Base-by-base conservation (phyloP, 1,140 invertebrate genomes). In the Drosophila repleta region DNA sequence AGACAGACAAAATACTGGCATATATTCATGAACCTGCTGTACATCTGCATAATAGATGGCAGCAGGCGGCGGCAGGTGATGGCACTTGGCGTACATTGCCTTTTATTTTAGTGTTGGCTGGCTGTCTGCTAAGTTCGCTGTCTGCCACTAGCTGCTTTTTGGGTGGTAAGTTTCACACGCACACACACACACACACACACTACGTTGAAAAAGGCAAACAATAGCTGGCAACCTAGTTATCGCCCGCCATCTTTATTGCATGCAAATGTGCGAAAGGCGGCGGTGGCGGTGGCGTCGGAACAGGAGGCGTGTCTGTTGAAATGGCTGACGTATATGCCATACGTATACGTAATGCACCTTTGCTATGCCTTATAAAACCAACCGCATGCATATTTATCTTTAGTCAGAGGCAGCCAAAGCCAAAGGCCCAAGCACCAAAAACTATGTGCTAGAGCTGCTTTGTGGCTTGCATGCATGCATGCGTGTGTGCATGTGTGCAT, bases 381-480 rank as follows among this genome's bases (percentile, higher is more conserved):
- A 79, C 83, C 83, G 79, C 82, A 88, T 87, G 82, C 83, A 87
- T 87, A 87, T 87, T 87, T 87, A 87, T 87, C 82, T 87, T 87
- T 83, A 48, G 37, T 41, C 53, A 32, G 29, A 65, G 51, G 72
- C 74, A 63, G 52, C 65, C 21, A 35, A 57, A 32, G 51, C 24
- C 67, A 48, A 26, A 61, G 53, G 43, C 49, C 17, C 17, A 11
- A n/a, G 29, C 45, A 21, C 24, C 24, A 18, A 35, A 52, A 51
- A 52, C 26, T 52, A 18, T 52, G 49, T 52, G 49, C 2, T n/a
- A 51, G 56, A 68, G 56, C 60, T 61, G 43, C 73, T 80, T 80
- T 77, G 81, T 68, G 61, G 64, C 64, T 32, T 56, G 39, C 64
- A 69, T 46, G 57, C 41, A 48, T 35, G 51, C 55, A 72, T 45